Base-by-base conservation (phyloP, 2,797 vertebrate species). In the Notolabrus celidotus region DNA sequence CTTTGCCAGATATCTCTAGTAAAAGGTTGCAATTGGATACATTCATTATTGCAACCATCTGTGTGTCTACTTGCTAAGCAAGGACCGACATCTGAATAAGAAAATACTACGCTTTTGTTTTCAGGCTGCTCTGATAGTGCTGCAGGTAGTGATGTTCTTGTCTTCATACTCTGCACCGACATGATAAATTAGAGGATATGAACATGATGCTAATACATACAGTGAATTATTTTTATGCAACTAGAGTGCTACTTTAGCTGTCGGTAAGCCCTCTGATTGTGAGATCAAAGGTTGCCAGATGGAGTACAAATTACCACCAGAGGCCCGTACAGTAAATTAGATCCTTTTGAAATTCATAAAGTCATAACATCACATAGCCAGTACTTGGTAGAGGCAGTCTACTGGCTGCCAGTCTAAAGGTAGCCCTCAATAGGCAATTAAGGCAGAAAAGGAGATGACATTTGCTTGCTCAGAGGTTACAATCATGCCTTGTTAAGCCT, bases 301-400 rank as follows among this genome's bases (percentile, higher is more conserved):
- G n/a, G n/a, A 50, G 27, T 49, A 11, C 59, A 74, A 65, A 53
- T 23, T 25, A 59, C 51, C 55, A 75, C 75, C 19, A 22, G 27
- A 63, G 41, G 49, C 33, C 46, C 33, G 45, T 16, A 36, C 11
- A 58, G 31, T 73, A 45, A 81, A 77, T 77, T 50, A n/a, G 25
- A 66, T 66, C 71, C 31, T 69, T 74, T 74, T 66, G 27, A 73
- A 67, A 74, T 66, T 63, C 47, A 64, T 73, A 22, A 75, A 76
- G 65, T 50, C 7, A 34, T 29, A 67, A 53, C 31, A 57, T 77
- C 25, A 63, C 23, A 49, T 39, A 14, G 27, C 4, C 19, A 23
- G n/a, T 45, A 29, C 23, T 45, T 41, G 47, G 17, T 22, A 33
- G 45, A 70, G 33, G 31, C 50, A 49, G 33, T 38, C n/a, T n/a